Evolutionary conservation across 1,140 invertebrate species (phyloP), one percentile per base, ranked within the genome.

Genomic region (Drosophila tani): DNA sequence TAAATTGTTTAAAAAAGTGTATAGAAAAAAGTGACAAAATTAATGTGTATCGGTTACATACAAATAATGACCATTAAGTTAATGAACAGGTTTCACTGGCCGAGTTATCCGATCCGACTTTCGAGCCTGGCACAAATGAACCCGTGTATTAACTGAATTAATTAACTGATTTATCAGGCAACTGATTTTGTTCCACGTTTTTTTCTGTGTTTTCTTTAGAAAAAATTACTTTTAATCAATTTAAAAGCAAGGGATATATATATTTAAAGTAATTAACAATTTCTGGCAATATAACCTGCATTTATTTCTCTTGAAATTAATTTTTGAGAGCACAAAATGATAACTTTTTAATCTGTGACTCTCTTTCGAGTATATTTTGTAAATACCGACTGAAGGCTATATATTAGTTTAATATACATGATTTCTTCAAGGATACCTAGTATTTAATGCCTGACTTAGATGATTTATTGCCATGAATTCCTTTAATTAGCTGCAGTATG

Each of bases 71-170:
- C 29, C 32, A 67, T 63, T 40, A 63, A 51, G 38, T 65, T 50
- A 69, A 69, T 63, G 46, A 41, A 32, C 32, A 29, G 38, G 7
- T 45, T 67, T n/a, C 35, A 29, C 29, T 38, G 47, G 15, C 27
- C 17, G 35, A 6, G 19, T 24, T 62, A 65, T 65, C 19, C 38
- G 56, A 62, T 17, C 27, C 32, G 17, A 65, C 15, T 43, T 12
- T 65, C 9, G 29, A 24, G 46, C 46, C 59, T 32, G 35, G 11
- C 4, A 47, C 21, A 75, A 77, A 81, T 81, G 41, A 66, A 74
- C 63, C 63, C 19, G 55, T 38, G 66, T 64, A 82, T 79, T 82
- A 82, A 68, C 62, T 11, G 38, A 49, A 41, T 49, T 45, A 56
- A 67, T 77, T 60, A 75, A 55, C 47, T 60, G n/a, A 59, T 53